Conservation (phyloP, 2,113 vertebrate genomes). For the Ailurus styani region DNA sequence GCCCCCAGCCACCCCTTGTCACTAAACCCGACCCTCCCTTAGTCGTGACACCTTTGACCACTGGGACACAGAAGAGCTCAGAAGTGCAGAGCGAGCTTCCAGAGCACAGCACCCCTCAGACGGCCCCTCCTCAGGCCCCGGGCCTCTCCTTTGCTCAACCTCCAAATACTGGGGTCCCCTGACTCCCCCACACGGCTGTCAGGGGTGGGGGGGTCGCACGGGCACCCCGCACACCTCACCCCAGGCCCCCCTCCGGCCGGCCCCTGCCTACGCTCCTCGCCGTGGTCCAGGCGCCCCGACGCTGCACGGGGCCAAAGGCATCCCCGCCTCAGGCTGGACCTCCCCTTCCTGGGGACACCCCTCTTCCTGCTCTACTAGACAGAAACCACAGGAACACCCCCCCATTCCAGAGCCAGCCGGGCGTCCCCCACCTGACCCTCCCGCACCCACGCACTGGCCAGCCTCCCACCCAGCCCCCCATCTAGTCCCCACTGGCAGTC, state of each 20-base stretch:
- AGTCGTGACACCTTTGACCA: not conserved
- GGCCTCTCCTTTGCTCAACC: not conserved
- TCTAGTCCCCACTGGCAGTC: not conserved
- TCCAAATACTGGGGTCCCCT: rapidly evolving
- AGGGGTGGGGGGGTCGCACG: rapidly evolving
- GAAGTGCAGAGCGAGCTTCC: not conserved
- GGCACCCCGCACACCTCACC: rapidly evolving
- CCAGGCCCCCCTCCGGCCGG: rapidly evolving
- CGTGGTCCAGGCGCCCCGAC: not conserved
- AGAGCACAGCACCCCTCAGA: no score
- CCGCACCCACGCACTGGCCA: not conserved
- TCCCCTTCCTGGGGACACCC: not conserved
- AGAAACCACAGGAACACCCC: not conserved
- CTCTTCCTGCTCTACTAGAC: not conserved
- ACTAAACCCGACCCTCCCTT: not conserved
- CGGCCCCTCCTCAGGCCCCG: not conserved
- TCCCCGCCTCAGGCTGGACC: no score
- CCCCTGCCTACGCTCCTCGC: not conserved
- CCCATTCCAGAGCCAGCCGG: not conserved
- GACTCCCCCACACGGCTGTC: rapidly evolving
- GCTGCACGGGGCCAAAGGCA: not conserved
- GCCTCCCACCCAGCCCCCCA: not conserved
- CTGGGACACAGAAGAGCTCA: not conserved
- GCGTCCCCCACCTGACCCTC: not conserved
- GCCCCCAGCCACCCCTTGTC: not conserved